Percentiles rank a stretch among this genome's conserved stretches.
Conservation (phyloP, 2,888 invertebrate species). For the Molanna angustata region DNA sequence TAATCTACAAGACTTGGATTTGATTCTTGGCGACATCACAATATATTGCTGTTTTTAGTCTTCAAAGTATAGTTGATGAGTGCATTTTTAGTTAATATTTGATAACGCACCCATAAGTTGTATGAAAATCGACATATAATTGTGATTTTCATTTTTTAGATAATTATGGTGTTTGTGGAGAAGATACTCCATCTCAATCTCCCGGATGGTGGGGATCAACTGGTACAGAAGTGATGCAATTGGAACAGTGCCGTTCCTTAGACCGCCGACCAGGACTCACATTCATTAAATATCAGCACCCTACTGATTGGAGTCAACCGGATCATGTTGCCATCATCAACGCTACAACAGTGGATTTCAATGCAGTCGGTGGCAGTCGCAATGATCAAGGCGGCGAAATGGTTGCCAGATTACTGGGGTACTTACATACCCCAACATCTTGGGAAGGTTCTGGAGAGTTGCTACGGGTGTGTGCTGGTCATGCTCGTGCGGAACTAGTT, state of each 20-base stretch:
- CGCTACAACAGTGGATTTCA: conserved; percentile 79
- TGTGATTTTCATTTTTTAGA: too few species aligned
- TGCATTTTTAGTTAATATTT: too few species aligned
- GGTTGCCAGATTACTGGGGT: conserved; percentile 72
- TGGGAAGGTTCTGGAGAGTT: conserved; percentile 69
- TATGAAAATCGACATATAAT: too few species aligned
- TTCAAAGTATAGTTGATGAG: too few species aligned
- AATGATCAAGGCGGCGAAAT: conserved; percentile 69
- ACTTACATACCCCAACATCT: conserved; percentile 72
- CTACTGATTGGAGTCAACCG: conserved; percentile 83
- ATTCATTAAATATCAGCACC: conserved; percentile 83
- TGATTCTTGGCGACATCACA: too few species aligned
- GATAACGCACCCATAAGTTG: too few species aligned
- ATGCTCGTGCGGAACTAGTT: conserved; percentile 67
- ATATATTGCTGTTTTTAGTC: too few species aligned
- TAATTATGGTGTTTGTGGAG: conserved; percentile 81
- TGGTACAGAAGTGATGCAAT: conserved; percentile 70
- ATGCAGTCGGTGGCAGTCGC: conserved; percentile 66
- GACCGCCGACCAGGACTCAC: conserved; percentile 87
- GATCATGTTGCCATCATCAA: conserved; percentile 85
- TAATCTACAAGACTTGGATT: too few species aligned
- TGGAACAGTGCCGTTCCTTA: conserved; percentile 73
- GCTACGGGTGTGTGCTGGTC: conserved; percentile 75
- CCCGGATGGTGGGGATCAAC: conserved; percentile 90
- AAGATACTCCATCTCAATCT: conserved; percentile 77